phyloP scores from a whole-genome alignment of 2,113 vertebrate species.

The Oncorhynchus gorbuscha region DNA sequence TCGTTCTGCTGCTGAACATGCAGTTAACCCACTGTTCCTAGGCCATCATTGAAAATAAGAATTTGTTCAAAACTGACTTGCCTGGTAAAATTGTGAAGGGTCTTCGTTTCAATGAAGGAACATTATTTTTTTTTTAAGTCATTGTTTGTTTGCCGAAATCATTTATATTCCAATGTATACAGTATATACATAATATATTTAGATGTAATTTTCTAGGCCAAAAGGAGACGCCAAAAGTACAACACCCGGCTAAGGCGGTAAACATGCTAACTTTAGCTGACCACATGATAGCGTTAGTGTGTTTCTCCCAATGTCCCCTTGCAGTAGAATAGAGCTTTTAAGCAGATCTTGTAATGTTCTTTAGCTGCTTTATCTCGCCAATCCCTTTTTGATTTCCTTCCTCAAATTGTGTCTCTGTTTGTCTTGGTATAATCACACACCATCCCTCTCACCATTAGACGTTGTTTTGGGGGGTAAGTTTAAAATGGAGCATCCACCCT shows the following conservation, averaged over 20 bases:
- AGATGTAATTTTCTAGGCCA: slow-evolving; percentile 3
- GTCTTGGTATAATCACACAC: neutral
- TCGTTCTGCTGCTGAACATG: no score
- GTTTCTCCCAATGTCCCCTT: neutral
- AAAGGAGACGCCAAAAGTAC: slow-evolving; percentile 8
- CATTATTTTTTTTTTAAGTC: slow-evolving; percentile 4
- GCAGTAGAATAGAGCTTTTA: neutral
- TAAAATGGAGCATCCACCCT: neutral
- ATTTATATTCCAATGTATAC: slow-evolving; percentile 54
- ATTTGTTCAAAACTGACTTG: no score
- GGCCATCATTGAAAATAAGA: no score
- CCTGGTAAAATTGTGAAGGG: neutral
- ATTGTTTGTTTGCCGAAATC: slow-evolving; percentile 60
- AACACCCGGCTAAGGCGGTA: neutral
- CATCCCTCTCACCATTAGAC: neutral
- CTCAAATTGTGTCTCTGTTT: neutral
- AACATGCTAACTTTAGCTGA: neutral
- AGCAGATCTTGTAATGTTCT: neutral
- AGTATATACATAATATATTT: slow-evolving; percentile 19
- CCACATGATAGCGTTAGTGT: slow-evolving; percentile 19
- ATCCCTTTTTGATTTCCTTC: neutral
- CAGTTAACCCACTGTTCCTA: no score
- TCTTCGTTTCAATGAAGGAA: neutral
- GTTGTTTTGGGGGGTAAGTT: neutral
- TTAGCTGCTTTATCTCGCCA: neutral